phyloP scores from a whole-genome alignment of 2,797 vertebrate species.

The Chromis chromis region DNA sequence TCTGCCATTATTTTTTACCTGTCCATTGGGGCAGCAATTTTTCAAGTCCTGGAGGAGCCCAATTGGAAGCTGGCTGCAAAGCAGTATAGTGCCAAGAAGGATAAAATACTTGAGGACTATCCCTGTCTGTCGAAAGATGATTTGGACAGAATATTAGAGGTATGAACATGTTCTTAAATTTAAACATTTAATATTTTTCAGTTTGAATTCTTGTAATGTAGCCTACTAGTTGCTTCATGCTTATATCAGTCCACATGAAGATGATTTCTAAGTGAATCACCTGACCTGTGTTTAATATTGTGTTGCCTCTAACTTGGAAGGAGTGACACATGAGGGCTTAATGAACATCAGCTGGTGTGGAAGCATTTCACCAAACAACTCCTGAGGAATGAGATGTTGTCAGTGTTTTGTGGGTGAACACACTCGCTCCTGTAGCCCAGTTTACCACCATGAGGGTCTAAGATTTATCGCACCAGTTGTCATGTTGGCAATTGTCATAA shows the following conservation, averaged over 20 bases:
- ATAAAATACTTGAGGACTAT: slow-evolving; percentile 87
- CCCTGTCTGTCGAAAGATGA: slow-evolving; percentile 91
- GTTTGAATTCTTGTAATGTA: background rate
- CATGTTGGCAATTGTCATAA: background rate
- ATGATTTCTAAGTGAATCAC: slow-evolving; percentile 8
- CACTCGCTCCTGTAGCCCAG: background rate
- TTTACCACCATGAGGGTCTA: background rate
- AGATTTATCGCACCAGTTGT: background rate
- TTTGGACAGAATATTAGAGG: slow-evolving; percentile 93
- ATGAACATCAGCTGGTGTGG: slow-evolving; percentile 42
- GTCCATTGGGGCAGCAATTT: slow-evolving; percentile 99
- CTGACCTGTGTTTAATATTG: background rate
- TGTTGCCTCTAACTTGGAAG: background rate
- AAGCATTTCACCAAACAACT: slow-evolving; percentile 7
- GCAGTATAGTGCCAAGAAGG: slow-evolving; percentile 85
- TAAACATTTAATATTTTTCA: background rate
- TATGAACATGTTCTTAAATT: slow-evolving; percentile 72
- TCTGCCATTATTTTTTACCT: slow-evolving; percentile 98
- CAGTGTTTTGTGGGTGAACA: slow-evolving; percentile 20
- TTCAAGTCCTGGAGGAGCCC: slow-evolving; percentile 96
- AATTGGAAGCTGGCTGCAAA: slow-evolving; percentile 90
- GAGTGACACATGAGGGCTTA: slow-evolving; percentile 22
- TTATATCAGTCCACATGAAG: background rate
- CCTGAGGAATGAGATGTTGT: slow-evolving; percentile 20
- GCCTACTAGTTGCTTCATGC: background rate